phyloP scores from a whole-genome alignment of 1,140 invertebrate species.

The Hypothenemus hampei region DNA sequence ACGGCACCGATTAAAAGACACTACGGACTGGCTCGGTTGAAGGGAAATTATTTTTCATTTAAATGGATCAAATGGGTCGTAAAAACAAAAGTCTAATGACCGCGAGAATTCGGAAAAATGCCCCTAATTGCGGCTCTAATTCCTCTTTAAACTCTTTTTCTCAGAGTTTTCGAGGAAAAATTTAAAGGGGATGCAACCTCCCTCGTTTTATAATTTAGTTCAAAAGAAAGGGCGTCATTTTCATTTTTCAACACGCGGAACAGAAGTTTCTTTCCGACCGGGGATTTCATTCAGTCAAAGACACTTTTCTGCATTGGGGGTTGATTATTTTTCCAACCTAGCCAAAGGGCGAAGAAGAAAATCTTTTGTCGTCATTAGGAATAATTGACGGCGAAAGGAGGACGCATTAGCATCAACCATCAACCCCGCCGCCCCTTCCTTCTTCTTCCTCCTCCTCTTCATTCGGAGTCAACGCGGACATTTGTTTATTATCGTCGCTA shows the following conservation, averaged over 20 bases:
- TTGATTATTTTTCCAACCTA: neutral
- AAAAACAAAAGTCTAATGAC: constrained; percentile 27
- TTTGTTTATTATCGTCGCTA: too few relatives aligned
- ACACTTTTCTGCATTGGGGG: neutral
- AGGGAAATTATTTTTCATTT: constrained; percentile 1
- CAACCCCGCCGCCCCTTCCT: too few relatives aligned
- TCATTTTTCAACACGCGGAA: constrained; percentile 16
- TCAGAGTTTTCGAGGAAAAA: constrained; percentile 11
- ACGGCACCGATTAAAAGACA: neutral
- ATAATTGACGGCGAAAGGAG: constrained; percentile 12
- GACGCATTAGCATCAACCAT: too few relatives aligned
- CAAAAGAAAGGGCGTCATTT: constrained; percentile 9
- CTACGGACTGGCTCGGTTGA: neutral
- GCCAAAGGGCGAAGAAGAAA: neutral
- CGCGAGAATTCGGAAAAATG: constrained; percentile 27
- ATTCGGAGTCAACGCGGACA: too few relatives aligned
- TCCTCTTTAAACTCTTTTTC: constrained; percentile 18
- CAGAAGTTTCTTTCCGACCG: neutral
- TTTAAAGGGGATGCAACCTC: constrained; percentile 18
- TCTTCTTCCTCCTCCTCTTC: too few relatives aligned
- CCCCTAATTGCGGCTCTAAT: constrained; percentile 22
- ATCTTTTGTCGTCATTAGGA: constrained; percentile 11
- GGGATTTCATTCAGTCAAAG: neutral
- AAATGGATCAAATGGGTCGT: constrained; percentile 15
- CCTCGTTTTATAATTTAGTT: neutral